Evolutionary conservation across 2,797 vertebrate genomes (phyloP), one percentile per base, ranked within the genome.

Genomic region (Tympanoctomys barrerae): DNA sequence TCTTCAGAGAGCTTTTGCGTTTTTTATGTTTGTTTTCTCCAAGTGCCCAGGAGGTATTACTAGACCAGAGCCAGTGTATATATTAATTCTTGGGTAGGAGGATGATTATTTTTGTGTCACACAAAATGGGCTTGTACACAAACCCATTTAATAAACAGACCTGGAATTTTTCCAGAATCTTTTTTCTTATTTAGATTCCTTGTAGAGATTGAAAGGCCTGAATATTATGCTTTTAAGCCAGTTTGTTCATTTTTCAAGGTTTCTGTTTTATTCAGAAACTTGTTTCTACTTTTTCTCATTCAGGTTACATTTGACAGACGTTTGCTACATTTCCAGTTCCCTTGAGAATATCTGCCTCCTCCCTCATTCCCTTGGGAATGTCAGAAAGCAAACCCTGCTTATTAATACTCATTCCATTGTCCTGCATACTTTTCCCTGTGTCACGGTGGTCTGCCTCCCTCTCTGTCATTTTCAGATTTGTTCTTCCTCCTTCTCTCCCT

Each of bases 11-110:
- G 80, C 46, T 95, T 93, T 91, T 90, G 16, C 10, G 6, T 36
- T n/a, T 70, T 70, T 70, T 36, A n/a, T 91, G 75, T 86, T 94
- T 93, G 59, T n/a, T 91, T 93, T 33, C 89, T 66, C 73, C 80
- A 82, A 10, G 26, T 93, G 22, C 54, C 21, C 11, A 10, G 61
- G 39, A 77, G 91, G 71, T 91, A 73, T 78, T 91, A 61, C 46
- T 86, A 26, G 75, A 64, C 28, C 1, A 66, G 46, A 73, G 28
- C 61, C 21, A 64, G 24, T 62, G 89, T 64, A 86, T 93, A 49
- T 31, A 18, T 62, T 91, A 57, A 54, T 86, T 89, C 70, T 87
- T 42, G 54, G 7, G 28, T 89, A 80, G 19, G n/a, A 89, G 42
- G 22, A 57, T 81, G 46, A 83, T 90, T 57, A n/a, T 19, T 84